Evolutionary conservation across 2,888 invertebrate genomes (phyloP).

Genomic region (Metopia argyrocephala): DNA sequence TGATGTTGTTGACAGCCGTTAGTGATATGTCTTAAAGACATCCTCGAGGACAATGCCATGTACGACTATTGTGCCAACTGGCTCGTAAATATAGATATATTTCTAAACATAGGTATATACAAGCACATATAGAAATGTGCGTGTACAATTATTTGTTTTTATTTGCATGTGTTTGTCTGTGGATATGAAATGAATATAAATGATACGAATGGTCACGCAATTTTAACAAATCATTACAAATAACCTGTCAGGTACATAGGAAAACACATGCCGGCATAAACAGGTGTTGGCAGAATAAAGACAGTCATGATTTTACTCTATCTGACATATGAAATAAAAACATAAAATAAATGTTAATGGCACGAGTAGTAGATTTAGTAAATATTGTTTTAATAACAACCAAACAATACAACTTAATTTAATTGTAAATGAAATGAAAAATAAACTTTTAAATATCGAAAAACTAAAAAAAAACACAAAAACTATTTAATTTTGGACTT

Average conservation of each 20-base stretch:
- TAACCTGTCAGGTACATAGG: background rate
- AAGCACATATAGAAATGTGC: background rate
- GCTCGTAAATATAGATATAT: too few species aligned
- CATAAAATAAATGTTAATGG: background rate
- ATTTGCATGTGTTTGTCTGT: background rate
- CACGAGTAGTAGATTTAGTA: background rate
- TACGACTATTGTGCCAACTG: too few species aligned
- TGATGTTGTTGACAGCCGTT: too few species aligned
- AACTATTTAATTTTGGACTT: background rate
- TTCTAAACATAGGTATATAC: background rate
- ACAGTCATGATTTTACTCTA: background rate
- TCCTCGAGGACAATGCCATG: too few species aligned
- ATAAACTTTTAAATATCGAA: background rate
- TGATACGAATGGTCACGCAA: slow-evolving; percentile 47
- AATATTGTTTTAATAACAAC: slow-evolving; percentile 36
- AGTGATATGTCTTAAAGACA: too few species aligned
- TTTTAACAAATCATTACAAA: slow-evolving; percentile 37
- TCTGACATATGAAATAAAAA: background rate
- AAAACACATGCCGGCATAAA: background rate
- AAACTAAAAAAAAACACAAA: background rate
- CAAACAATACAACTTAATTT: background rate
- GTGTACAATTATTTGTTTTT: background rate
- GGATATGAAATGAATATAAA: slow-evolving; percentile 16
- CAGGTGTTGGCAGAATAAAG: background rate
- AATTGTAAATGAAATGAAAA: background rate